These are phyloP conservation scores for Pipistrellus kuhlii DNA, from an alignment of 2,797 vertebrate species.

Conservation along the genomic window DNA sequence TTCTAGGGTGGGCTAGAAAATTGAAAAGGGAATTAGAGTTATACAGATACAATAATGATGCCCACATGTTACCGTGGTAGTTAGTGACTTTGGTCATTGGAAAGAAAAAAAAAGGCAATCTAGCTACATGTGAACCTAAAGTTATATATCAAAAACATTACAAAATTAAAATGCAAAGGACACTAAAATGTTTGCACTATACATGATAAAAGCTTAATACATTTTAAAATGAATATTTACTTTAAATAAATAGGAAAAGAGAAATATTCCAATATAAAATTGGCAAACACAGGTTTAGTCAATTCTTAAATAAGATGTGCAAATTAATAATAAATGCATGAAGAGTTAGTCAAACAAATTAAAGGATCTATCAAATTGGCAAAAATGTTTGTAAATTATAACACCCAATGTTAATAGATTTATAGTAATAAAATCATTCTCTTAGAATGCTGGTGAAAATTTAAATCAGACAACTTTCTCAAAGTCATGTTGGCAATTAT, in stretches of 20 bases:
- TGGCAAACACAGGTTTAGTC: background rate
- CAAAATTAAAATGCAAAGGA: conserved; percentile 12
- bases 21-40: background rate
- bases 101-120: conserved; percentile 4
- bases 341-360: conserved; percentile 12
- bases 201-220: background rate
- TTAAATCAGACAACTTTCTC: background rate
- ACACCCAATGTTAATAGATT: background rate
- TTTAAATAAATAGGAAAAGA: conserved; percentile 14
- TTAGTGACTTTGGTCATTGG: background rate
- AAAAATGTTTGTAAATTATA: background rate
- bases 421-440: conserved; percentile 33
- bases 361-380: background rate
- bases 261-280: background rate
- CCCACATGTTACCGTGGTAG: background rate
- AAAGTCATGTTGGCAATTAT: background rate
- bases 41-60: background rate
- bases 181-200: background rate
- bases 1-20: background rate
- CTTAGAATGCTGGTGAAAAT: background rate
- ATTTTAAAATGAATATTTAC: background rate
- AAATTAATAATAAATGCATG: conserved; percentile 1
- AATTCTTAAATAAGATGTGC: background rate
- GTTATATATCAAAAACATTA: background rate
- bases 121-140: background rate